Evolutionary conservation across 2,888 invertebrate species (phyloP), one percentile per base, ranked within the genome.

Genomic region (Orthonevra nobilis): DNA sequence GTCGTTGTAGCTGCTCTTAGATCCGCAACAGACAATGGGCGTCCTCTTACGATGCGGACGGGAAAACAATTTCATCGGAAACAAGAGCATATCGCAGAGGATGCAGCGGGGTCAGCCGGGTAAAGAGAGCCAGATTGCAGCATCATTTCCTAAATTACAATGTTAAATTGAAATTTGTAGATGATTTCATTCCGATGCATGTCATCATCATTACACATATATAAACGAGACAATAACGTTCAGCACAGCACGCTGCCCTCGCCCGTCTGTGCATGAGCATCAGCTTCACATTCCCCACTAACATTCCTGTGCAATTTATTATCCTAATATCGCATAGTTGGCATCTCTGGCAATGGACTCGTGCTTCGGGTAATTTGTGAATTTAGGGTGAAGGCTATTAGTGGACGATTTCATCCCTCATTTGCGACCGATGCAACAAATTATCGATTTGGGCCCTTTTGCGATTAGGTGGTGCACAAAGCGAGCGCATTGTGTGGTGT

Each of bases 111-210:
- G 52, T 40, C 1, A 17, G n/a, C n/a, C n/a, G 10, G 32, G n/a
- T 10, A 4, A 32, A 32, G 10, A 28, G 12, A n/a, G n/a, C n/a
- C 72, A 72, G 72, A 79, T 79, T 73, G 73, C 79, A 79, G 79
- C 73, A 73, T 79, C 73, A 73, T 73, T 79, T 68, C 56, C 54
- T 36, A 79, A 79, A 73, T 79, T 79, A 72, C 73, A 68, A 73
- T 63, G 73, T 79, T 79, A 68, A 50, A 79, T 79, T 79, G 79
- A 79, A 79, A 79, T 79, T 79, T 73, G 79, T 79, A 79, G 73
- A 79, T 73, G 73, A 79, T 79, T 79, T 73, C 48, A 73, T 73
- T 66, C 61, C 34, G 30, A 10, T 30, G 60, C 73, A 79, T 79
- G 68, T 79, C 79, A 79, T 68, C 60, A 73, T 68, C 56, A 73